These are phyloP conservation scores for Popillia japonica DNA, from an alignment of 1,140 invertebrate genomes.

Conservation along the genomic window DNA sequence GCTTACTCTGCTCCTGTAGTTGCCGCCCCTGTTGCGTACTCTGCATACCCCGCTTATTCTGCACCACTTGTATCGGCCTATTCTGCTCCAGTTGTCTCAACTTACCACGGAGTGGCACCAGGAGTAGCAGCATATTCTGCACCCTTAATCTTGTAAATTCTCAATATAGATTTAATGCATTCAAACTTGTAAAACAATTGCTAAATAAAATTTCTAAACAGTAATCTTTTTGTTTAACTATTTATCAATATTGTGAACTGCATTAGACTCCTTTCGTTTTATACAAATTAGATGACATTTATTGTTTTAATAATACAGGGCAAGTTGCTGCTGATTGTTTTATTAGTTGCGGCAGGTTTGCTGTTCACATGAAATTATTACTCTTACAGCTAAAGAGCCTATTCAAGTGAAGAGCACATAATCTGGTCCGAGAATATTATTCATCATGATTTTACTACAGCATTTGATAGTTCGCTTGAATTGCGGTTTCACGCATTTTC, in stretches of 20 bases:
- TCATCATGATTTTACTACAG: too few species aligned
- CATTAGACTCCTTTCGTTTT: too few species aligned
- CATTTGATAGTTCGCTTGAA: too few species aligned
- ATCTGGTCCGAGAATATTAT: too few species aligned
- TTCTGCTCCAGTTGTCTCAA: conserved; percentile 40
- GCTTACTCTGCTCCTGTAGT: conserved; percentile 37
- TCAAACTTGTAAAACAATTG: not conserved
- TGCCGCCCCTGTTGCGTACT: conserved; percentile 22
- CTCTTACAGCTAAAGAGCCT: too few species aligned
- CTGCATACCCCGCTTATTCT: conserved; percentile 42
- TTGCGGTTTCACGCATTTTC: too few species aligned
- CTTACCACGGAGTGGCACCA: conserved; percentile 33
- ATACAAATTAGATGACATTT: too few species aligned
- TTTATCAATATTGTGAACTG: not conserved
- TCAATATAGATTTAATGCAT: not conserved
- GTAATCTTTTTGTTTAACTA: not conserved
- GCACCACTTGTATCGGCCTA: conserved; percentile 43
- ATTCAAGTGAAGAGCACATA: too few species aligned
- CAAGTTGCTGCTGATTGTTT: too few species aligned
- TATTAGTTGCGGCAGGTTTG: too few species aligned
- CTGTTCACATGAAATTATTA: too few species aligned
- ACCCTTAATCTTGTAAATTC: not conserved
- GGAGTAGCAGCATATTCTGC: conserved; percentile 9
- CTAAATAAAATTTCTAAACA: not conserved
- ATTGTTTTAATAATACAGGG: too few species aligned